These are phyloP conservation scores for Drosophila crucigera DNA, from an alignment of 2,888 invertebrate genomes.

Conservation along the genomic window DNA sequence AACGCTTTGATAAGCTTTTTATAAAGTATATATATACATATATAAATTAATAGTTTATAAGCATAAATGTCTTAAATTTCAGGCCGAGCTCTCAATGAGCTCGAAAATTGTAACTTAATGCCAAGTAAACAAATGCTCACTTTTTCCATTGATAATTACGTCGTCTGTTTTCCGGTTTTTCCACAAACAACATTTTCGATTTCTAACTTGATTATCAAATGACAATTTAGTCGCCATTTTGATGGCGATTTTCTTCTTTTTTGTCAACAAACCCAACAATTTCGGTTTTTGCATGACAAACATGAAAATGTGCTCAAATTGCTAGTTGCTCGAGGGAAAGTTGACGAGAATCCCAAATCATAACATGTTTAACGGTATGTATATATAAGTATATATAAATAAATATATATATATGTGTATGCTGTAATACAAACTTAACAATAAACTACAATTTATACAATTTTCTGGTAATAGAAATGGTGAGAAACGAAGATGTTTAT, in stretches of 20 bases:
- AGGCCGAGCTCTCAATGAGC: neutral
- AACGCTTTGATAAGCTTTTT: no score
- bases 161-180: neutral
- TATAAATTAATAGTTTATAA: neutral
- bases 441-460: neutral
- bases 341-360: neutral
- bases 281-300: neutral
- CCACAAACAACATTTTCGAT: neutral
- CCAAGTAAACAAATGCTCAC: neutral
- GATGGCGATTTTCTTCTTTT: neutral
- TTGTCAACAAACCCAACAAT: neutral
- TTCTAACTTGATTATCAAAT: neutral
- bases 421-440: neutral
- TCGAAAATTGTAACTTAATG: neutral
- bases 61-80: neutral
- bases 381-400: neutral
- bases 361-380: neutral
- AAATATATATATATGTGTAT: neutral
- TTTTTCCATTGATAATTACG: neutral
- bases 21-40: neutral
- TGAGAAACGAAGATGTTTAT: neutral
- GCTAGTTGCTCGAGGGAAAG: neutral
- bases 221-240: conserved; percentile 7
- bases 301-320: neutral
- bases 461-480: neutral